Conservation (phyloP, 1,140 invertebrate genomes). For the Bombus waltoni region DNA sequence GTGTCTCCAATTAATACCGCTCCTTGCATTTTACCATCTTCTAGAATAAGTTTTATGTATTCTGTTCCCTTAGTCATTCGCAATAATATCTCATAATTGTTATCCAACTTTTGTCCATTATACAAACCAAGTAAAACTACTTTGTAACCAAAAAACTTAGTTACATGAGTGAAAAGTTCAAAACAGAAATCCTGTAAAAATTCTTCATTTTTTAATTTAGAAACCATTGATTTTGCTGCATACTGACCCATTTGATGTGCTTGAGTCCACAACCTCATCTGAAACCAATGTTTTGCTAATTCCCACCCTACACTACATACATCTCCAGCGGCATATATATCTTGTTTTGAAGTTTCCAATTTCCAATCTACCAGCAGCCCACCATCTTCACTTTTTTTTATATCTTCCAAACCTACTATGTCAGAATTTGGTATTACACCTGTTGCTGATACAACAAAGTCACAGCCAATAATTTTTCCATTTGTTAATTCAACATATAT, state of each 20-base stretch:
- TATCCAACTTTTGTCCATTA: constrained; percentile 94
- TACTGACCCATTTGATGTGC: constrained; percentile 98
- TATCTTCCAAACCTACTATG: constrained; percentile 83
- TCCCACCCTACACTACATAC: constrained; percentile 92
- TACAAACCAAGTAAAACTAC: constrained; percentile 96
- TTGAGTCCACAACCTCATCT: constrained; percentile 99
- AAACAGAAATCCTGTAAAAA: constrained; percentile 96
- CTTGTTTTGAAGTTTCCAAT: constrained; percentile 90
- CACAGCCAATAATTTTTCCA: constrained; percentile 90
- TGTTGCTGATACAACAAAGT: constrained; percentile 97
- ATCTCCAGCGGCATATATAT: constrained; percentile 98
- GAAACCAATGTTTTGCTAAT: constrained; percentile 94
- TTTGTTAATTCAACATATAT: constrained; percentile 90
- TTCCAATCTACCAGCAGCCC: constrained; percentile 93
- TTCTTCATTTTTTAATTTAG: constrained; percentile 84
- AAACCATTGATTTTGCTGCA: constrained; percentile 95
- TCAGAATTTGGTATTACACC: constrained; percentile 91
- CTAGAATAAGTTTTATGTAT: constrained; percentile 95
- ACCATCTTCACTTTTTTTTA: constrained; percentile 87
- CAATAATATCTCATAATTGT: constrained; percentile 93
- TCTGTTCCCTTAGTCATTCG: constrained; percentile 92
- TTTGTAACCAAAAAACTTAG: constrained; percentile 97
- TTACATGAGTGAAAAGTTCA: constrained; percentile 98
- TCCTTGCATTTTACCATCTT: constrained; percentile 94
- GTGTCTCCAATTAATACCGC: constrained; percentile 98